Evolutionary conservation across 2,797 vertebrate genomes (phyloP).

Genomic region (Danio albolineatus): DNA sequence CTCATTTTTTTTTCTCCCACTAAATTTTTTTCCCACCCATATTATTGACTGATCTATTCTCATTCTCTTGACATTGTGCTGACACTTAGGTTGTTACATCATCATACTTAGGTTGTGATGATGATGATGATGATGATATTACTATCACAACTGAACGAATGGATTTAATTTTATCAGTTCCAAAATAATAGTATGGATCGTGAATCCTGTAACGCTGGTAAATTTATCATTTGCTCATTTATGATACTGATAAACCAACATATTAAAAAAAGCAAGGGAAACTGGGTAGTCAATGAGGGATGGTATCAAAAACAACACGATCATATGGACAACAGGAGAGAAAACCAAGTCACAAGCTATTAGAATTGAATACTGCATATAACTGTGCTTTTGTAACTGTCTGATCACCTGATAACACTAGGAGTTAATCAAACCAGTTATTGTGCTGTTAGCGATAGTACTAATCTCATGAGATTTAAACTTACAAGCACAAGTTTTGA

Average conservation of each 20-base stretch:
- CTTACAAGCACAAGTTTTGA: conserved; percentile 21
- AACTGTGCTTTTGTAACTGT: conserved; percentile 37
- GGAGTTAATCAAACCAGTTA: conserved; percentile 40
- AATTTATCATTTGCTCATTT: conserved; percentile 1
- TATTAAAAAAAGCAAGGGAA: background rate
- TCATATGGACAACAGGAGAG: background rate
- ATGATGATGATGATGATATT: background rate
- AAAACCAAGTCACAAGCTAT: conserved; percentile 37
- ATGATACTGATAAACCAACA: background rate
- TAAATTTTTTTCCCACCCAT: too few species aligned
- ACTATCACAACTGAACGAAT: conserved; percentile 1
- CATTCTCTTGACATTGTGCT: background rate
- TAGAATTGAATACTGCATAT: conserved; percentile 25
- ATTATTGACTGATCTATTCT: background rate
- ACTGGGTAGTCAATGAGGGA: conserved; percentile 4
- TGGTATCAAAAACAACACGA: background rate
- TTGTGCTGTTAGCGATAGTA: conserved; percentile 39
- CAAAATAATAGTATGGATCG: background rate
- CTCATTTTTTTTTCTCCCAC: too few species aligned
- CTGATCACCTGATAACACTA: conserved; percentile 40
- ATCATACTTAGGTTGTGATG: too few species aligned
- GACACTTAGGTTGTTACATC: background rate
- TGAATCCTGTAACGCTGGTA: background rate
- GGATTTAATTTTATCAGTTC: background rate
- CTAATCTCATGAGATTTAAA: conserved; percentile 32